These are phyloP conservation scores for Craterocephalus amniculus DNA, from an alignment of 2,797 vertebrate species.

Conservation along the genomic window DNA sequence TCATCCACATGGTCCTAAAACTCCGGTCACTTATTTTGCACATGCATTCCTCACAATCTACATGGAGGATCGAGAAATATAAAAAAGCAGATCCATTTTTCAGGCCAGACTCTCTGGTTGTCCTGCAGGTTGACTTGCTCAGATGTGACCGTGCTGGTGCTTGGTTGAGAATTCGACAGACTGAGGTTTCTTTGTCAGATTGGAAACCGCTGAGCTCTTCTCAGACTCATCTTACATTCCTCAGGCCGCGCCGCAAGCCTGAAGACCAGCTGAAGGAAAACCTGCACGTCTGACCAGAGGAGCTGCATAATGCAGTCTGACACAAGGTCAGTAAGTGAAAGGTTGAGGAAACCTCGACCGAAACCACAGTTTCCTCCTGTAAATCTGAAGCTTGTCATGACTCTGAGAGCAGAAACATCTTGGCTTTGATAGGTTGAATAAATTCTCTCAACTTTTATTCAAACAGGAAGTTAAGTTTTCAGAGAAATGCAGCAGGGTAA, in stretches of 20 bases:
- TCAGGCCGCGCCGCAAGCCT: slow-evolving; percentile 15
- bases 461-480: not conserved
- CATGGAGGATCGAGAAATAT: not conserved
- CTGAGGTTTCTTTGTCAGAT: slow-evolving; percentile 53
- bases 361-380: not conserved
- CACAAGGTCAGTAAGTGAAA: not conserved
- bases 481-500: not conserved
- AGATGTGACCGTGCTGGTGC: slow-evolving; percentile 15
- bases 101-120: not conserved
- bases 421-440: not conserved
- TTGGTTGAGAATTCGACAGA: slow-evolving; percentile 30
- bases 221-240: slow-evolving; percentile 68
- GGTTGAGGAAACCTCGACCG: slow-evolving; percentile 1
- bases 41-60: no score
- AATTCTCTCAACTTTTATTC: not conserved
- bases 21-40: no score
- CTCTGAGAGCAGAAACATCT: not conserved
- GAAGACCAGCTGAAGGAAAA: not conserved
- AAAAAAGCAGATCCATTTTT: not conserved
- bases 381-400: slow-evolving; percentile 1
- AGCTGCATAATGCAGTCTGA: not conserved
- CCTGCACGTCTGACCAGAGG: not conserved
- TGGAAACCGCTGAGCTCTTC: slow-evolving; percentile 48
- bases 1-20: not conserved
- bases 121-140: not conserved